Evolutionary conservation across 2,797 vertebrate genomes (phyloP), one percentile per base, ranked within the genome.

Genomic region (Semaprochilodus insignis): DNA sequence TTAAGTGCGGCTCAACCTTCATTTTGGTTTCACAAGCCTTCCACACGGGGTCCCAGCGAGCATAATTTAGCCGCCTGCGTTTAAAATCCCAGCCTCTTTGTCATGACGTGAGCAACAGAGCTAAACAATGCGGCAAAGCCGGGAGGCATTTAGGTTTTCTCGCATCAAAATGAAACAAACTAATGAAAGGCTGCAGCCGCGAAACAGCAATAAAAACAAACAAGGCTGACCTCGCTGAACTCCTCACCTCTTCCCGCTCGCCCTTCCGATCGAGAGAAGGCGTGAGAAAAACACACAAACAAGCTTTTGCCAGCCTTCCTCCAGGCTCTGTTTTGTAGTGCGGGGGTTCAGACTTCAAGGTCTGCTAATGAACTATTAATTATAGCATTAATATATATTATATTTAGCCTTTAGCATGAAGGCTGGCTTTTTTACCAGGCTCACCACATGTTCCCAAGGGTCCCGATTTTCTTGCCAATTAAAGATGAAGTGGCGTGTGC

Each of bases 391-490:
- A 66, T 17, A 55, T 72, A 71, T 21, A 60, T 31, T 23, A 59
- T 80, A 55, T 65, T 62, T 34, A 65, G 55, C 51, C 36, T 14
- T 23, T 62, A 78, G 66, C 74, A 40, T 10, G 25, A 65, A 69
- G 23, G 65, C 78, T 74, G n/a, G 74, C 82, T 88, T 90, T 90
- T 86, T 88, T 88, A 90, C 82, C 88, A 91, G 70, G 63, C 78
- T 2, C 82, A 84, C 83, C 85, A 71, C 54, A 44, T 17, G 31
- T 55, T 59, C 54, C 70, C 16, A 52, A 73, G 85, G 85, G 80
- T 87, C 88, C 87, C 85, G 87, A 92, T 91, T 91, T 92, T 88
- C 91, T 86, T 86, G 84, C 84, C 88, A 91, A 91, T 92, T 92
- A 90, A 89, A 89, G 85, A 86, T 88, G 88, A 90, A 85, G 27